Evolutionary conservation across 2,888 invertebrate species (phyloP).

Genomic region (Aphodius granarius): DNA sequence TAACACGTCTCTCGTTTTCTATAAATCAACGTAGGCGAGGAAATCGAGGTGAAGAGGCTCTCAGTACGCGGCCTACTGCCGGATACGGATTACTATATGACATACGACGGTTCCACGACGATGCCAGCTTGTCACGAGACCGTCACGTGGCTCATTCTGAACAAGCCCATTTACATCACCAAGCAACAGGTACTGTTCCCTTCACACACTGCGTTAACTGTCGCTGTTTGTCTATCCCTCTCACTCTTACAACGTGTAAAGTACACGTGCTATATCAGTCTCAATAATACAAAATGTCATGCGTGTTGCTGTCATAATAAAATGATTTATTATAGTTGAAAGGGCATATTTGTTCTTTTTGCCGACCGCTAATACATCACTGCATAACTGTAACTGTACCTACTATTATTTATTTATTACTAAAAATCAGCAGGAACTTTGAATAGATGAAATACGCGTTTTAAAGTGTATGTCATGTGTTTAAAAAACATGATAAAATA

Average conservation of each 20-base stretch:
- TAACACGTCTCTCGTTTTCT: slow-evolving; percentile 3
- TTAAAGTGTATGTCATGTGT: no score
- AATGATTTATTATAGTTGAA: no score
- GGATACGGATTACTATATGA: slow-evolving; percentile 95
- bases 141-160: slow-evolving; percentile 97
- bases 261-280: no score
- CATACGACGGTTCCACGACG: slow-evolving; percentile 96
- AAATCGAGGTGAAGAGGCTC: slow-evolving; percentile 80
- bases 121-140: slow-evolving; percentile 98
- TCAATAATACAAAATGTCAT: no score
- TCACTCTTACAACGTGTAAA: background rate
- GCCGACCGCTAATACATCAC: no score
- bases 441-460: no score
- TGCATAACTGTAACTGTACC: no score
- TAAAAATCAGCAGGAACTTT: no score
- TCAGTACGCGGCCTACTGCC: slow-evolving; percentile 88
- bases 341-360: no score
- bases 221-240: background rate
- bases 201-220: background rate
- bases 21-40: slow-evolving; percentile 61
- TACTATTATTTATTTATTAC: no score
- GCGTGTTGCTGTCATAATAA: background rate
- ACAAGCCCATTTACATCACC: slow-evolving; percentile 97
- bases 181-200: slow-evolving; percentile 80
- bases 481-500: no score